Evolutionary conservation across 2,797 vertebrate genomes (phyloP), one percentile per base, ranked within the genome.

Genomic region (Coilia nasus): DNA sequence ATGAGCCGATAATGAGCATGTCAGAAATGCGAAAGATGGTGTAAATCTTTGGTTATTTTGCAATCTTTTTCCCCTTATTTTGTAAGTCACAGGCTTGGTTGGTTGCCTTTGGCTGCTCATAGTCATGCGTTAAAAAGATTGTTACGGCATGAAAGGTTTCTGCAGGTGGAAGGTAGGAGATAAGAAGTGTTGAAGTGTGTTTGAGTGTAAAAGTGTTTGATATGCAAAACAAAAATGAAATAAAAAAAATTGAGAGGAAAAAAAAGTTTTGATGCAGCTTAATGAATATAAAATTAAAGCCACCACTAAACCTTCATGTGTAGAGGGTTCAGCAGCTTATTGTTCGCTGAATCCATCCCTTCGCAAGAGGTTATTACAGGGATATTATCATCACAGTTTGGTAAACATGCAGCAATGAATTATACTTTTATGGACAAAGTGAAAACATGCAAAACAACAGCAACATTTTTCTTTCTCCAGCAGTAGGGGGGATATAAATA

Each of bases 131-230:
- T 41, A 78, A 35, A 78, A 44, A 2, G 71, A 78, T 71, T 71
- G 67, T n/a, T 71, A 71, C 6, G 12, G 81, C 56, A 54, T 82
- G 47, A 56, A 82, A 82, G 47, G 47, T 82, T 46, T 28, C 81
- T 44, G 19, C 71, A 78, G 31, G 71, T 78, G 71, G 35, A 44
- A 44, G 71, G 31, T 78, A 44, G 44, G 35, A 78, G 71, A 78
- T 78, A 78, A 78, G 71, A 44, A 78, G 71, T 78, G 71, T 17
- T 12, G 12, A 31, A 25, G 35, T 54, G 44, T 78, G 71, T 75
- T 75, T 75, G 67, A 31, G 31, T 75, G 67, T 78, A 17, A 35
- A 44, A 78, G 19, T 44, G 35, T 78, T 71, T 71, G 28, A 71
- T 44, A 44, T 21, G 71, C 35, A 41, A 78, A 78, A 54, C 3